A percentile compares a stretch with the other conserved stretches of the same genome.
Evolutionary conservation across 2,797 vertebrate genomes (phyloP).

Genomic region (Allochrocebus solatus): DNA sequence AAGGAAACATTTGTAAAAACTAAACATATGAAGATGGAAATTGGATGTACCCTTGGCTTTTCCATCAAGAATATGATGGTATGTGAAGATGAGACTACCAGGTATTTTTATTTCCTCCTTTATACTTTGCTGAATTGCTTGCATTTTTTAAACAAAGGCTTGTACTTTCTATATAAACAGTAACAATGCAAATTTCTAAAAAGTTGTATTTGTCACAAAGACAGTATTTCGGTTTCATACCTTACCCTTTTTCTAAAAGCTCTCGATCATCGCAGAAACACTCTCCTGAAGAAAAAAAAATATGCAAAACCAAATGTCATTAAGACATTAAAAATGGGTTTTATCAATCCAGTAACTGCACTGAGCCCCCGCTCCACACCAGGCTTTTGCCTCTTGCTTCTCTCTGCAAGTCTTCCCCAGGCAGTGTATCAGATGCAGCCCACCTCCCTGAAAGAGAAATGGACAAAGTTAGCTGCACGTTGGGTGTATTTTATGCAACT

Average conservation of each 20-base stretch:
- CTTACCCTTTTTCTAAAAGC: background rate
- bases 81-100: background rate
- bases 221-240: background rate
- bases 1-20: background rate
- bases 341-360: background rate
- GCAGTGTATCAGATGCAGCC: background rate
- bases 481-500: background rate
- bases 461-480: background rate
- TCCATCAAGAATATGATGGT: background rate
- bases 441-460: background rate
- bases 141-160: background rate
- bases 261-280: background rate
- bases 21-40: background rate
- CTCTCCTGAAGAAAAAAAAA: background rate
- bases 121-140: constrained; percentile 8
- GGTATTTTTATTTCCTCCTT: background rate
- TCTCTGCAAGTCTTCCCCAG: background rate
- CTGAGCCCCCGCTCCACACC: rapidly evolving
- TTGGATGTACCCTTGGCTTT: rapidly evolving
- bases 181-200: background rate
- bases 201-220: background rate
- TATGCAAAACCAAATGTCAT: background rate
- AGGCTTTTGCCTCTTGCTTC: background rate
- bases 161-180: background rate
- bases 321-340: background rate